These are phyloP conservation scores for Geococcyx californianus DNA, from an alignment of 2,113 vertebrate species.

Conservation along the genomic window DNA sequence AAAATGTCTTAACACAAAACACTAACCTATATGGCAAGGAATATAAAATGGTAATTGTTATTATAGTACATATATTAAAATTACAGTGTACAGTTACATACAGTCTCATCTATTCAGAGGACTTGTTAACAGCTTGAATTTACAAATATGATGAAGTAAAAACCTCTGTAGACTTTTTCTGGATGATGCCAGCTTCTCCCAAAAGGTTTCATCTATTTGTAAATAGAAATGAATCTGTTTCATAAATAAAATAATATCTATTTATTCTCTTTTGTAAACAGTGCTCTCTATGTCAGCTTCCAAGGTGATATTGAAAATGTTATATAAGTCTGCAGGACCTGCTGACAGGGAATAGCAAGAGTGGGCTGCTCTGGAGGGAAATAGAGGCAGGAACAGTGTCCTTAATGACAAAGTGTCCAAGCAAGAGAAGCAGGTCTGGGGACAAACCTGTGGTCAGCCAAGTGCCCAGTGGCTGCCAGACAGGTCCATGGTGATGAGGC, in stretches of 20 bases:
- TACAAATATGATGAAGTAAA: neutral
- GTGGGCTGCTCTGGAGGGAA: neutral
- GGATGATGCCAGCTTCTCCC: neutral
- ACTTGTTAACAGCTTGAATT: neutral
- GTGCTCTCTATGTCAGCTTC: neutral
- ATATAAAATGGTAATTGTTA: neutral
- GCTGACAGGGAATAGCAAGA: neutral
- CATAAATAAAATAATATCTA: neutral
- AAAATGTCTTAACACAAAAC: neutral
- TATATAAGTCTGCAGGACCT: neutral
- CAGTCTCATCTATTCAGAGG: neutral
- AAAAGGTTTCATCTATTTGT: neutral
- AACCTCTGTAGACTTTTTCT: neutral
- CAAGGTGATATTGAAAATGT: neutral
- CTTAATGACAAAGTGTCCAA: neutral
- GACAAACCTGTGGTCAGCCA: neutral
- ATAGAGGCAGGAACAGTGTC: neutral
- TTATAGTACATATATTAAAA: neutral
- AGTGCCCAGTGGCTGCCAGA: neutral
- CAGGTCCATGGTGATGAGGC: accelerated
- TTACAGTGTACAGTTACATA: neutral
- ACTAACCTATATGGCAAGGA: neutral
- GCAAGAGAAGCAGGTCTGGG: neutral
- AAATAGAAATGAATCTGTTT: neutral
- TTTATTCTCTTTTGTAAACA: neutral